Conservation (phyloP, 2,113 vertebrate species). For the Bagarius yarrelli region DNA sequence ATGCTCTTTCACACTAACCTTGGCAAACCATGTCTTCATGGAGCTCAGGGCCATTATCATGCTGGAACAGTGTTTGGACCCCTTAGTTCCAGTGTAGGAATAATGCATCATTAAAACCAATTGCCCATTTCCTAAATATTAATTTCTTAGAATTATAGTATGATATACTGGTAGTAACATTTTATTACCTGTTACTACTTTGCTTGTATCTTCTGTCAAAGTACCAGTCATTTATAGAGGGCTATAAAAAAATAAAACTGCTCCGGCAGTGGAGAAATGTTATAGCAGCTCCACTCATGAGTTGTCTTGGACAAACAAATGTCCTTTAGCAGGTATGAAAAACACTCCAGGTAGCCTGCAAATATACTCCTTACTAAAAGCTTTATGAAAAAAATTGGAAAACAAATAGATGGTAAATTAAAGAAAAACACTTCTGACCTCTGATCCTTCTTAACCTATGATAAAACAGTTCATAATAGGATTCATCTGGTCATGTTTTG, state of each 20-base stretch:
- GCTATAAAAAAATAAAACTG: constrained; percentile 15
- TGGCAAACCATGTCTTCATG: no score
- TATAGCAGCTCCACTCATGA: not conserved
- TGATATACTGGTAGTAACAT: constrained; percentile 15
- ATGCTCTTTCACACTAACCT: no score
- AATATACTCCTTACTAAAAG: not conserved
- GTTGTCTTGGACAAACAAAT: not conserved
- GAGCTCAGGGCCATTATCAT: no score
- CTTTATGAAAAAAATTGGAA: not conserved
- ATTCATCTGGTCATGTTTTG: no score
- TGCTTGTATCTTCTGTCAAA: not conserved
- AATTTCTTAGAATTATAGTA: not conserved
- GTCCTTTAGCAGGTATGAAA: not conserved
- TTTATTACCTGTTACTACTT: constrained; percentile 13
- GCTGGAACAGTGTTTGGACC: no score
- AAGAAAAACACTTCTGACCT: no score
- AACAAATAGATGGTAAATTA: not conserved
- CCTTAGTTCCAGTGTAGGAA: no score
- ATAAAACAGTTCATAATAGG: no score
- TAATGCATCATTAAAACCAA: constrained; percentile 10
- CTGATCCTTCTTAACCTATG: no score
- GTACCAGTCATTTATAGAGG: not conserved
- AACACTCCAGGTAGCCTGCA: not conserved
- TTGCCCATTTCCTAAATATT: constrained; percentile 13
- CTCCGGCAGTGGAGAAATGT: not conserved